Percentiles rank a stretch among this genome's conserved stretches.
These are phyloP conservation scores for Zaprionus capensis DNA, from an alignment of 1,140 invertebrate species.

Conservation along the genomic window DNA sequence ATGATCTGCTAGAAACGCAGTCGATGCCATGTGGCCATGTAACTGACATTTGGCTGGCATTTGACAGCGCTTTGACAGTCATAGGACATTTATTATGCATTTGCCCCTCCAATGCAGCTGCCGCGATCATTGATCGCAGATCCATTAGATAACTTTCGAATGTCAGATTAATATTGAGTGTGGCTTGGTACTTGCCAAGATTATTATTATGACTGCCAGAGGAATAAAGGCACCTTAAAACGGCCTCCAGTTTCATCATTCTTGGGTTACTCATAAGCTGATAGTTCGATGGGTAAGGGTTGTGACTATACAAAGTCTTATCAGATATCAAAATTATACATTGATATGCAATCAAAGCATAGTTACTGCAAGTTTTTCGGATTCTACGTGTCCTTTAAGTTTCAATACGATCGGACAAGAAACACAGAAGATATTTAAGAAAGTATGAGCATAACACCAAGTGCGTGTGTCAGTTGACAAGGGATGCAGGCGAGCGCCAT, in stretches of 20 bases:
- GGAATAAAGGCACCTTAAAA: background rate
- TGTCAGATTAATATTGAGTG: constrained; percentile 13
- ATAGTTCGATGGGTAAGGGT: background rate
- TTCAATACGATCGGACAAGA: no score
- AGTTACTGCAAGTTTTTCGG: no score
- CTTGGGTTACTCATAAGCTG: background rate
- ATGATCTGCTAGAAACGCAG: constrained; percentile 40
- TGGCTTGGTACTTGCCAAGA: background rate
- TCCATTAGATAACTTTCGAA: constrained; percentile 16
- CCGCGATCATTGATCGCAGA: background rate
- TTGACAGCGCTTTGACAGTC: constrained; percentile 62
- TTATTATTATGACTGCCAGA: background rate
- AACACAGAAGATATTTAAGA: no score
- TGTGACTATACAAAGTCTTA: no score
- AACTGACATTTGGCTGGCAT: constrained; percentile 70
- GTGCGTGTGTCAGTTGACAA: no score
- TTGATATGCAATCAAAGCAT: no score
- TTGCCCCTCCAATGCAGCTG: constrained; percentile 27
- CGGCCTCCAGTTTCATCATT: background rate
- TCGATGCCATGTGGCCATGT: constrained; percentile 52
- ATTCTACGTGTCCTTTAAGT: no score
- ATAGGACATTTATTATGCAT: constrained; percentile 72
- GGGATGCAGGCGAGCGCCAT: no score
- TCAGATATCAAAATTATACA: no score
- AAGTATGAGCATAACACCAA: no score